Percentiles rank a stretch among this genome's conserved stretches.
These are phyloP conservation scores for Villa cingulata DNA, from an alignment of 2,888 invertebrate genomes.

Conservation along the genomic window DNA sequence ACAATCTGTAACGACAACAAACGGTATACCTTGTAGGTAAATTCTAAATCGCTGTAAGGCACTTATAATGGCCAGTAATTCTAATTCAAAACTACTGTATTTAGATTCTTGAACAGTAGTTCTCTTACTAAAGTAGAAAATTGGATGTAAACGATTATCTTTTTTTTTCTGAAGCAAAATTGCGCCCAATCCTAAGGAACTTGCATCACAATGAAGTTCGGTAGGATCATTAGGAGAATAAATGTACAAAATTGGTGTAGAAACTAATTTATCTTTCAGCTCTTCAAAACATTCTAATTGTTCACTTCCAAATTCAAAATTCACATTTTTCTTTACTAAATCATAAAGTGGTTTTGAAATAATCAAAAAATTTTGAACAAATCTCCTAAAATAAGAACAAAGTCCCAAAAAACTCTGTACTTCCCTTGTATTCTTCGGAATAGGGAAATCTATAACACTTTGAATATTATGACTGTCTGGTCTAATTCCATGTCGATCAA, in stretches of 20 bases:
- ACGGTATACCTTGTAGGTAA: conserved; percentile 19
- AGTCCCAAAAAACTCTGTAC: too few species aligned
- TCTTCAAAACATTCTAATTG: background rate
- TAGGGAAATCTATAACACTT: too few species aligned
- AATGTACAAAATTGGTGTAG: conserved; percentile 15
- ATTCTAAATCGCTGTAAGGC: conserved; percentile 19
- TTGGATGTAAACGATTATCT: conserved; percentile 19
- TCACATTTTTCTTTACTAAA: background rate
- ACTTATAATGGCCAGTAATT: conserved; percentile 18
- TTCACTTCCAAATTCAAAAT: background rate
- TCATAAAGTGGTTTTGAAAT: conserved; percentile 1
- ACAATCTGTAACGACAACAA: conserved; percentile 23
- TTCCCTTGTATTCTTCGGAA: too few species aligned
- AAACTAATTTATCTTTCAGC: background rate
- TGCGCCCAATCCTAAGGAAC: conserved; percentile 21
- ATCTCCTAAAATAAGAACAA: conserved; percentile 6
- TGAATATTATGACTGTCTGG: too few species aligned
- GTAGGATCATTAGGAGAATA: conserved; percentile 23
- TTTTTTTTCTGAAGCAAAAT: conserved; percentile 23
- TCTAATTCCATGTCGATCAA: too few species aligned
- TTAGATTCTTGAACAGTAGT: conserved; percentile 19
- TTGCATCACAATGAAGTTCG: conserved; percentile 27
- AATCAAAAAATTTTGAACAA: background rate
- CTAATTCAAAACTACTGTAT: conserved; percentile 26
- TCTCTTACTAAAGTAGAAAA: conserved; percentile 24